Conservation (phyloP, 2,888 invertebrate species). For the Lamellibrachia columna region DNA sequence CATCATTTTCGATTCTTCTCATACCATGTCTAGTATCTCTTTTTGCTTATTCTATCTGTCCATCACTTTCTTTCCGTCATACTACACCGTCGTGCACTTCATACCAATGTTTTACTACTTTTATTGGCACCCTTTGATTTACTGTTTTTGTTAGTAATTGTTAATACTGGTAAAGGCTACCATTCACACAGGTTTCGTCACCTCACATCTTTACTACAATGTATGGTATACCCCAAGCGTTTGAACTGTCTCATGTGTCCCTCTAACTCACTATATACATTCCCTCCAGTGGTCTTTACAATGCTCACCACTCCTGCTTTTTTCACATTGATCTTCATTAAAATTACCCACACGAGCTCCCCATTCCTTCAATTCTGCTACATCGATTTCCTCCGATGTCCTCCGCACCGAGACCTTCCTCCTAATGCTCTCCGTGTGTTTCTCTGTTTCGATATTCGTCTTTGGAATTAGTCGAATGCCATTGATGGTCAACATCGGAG, state of each 20-base stretch:
- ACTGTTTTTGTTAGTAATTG: not conserved
- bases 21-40: not conserved
- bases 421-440: no score
- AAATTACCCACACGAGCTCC: no score
- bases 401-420: no score
- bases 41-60: not conserved
- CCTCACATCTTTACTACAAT: not conserved
- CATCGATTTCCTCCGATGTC: no score
- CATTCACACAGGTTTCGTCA: not conserved
- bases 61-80: not conserved
- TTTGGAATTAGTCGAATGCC: no score
- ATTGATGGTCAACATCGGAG: no score
- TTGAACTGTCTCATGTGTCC: not conserved
- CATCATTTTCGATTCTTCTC: not conserved
- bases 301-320: no score
- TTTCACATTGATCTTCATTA: no score
- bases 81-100: not conserved
- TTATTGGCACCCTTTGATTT: not conserved
- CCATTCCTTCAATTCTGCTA: no score
- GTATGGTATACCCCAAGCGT: not conserved
- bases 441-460: no score
- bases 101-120: not conserved
- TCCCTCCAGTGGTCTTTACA: no score
- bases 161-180: not conserved
- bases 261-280: no score